Evolutionary conservation across 2,888 invertebrate genomes (phyloP), one percentile per base, ranked within the genome.

Genomic region (Trissolcus brochymenae): DNA sequence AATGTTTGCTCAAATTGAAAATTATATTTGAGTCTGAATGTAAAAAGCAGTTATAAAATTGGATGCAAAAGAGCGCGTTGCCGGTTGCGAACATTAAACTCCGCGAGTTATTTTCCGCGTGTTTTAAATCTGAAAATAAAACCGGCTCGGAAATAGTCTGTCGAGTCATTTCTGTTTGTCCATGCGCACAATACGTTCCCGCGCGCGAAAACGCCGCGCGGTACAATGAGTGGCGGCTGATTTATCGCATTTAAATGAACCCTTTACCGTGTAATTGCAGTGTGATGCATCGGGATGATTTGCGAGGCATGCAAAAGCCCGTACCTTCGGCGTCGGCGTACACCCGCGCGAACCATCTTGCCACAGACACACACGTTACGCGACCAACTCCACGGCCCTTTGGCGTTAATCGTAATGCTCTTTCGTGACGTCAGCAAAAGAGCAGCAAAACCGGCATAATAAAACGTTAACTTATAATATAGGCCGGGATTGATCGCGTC

Each of bases 221-320:
- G 82, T 81, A 83, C 83, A 85, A 86, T 86, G 86, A 87, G 84
- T 83, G 82, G 83, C 77, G 84, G 81, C 84, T 87, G 88, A 88
- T 89, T 89, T 88, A 89, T 88, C 80, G 86, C 84, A 83, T 85
- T 88, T 86, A 87, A 88, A 88, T 87, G 87, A 88, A 88, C 85
- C 84, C 85, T 86, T 78, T 83, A 84, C 84, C 87, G 86, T 88
- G 88, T 88, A 88, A 88, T 89, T 87, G 88, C 87, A 83, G 84
- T 82, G 82, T 84, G 87, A 87, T 88, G 87, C 86, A 87, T 87
- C 84, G 79, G 81, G 76, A 87, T 88, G 89, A 89, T 89, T 88
- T 88, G 88, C 86, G 85, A 85, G 84, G 78, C 81, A 76, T 79
- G 80, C 81, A 59, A 80, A 81, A 76, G 82, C 84, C 79, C 83